Percentiles rank a stretch among this genome's conserved stretches.
These are phyloP conservation scores for Centrocercus urophasianus DNA, from an alignment of 2,113 vertebrate genomes.

Conservation along the genomic window DNA sequence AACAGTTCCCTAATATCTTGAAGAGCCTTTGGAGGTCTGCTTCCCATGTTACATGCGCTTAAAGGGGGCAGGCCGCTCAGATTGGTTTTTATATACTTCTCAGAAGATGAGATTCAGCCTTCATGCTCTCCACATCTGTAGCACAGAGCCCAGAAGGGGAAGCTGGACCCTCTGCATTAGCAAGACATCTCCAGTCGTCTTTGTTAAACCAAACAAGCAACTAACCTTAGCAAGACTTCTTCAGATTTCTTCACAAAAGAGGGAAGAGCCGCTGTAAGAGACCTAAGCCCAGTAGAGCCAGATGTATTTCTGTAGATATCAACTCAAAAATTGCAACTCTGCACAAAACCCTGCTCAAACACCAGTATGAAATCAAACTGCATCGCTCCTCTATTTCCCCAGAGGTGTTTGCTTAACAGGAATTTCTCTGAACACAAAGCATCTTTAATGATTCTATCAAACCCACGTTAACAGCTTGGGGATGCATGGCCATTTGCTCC, in stretches of 20 bases:
- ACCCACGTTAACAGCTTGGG: background rate
- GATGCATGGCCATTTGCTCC: background rate
- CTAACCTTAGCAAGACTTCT: background rate
- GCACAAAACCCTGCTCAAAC: background rate
- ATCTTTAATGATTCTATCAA: background rate
- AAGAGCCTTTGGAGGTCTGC: background rate
- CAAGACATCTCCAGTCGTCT: background rate
- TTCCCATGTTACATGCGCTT: background rate
- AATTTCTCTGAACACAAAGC: background rate
- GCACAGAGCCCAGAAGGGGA: background rate
- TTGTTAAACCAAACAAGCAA: background rate
- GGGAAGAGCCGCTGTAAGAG: accelerated
- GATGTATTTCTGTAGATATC: background rate
- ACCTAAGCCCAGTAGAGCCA: background rate
- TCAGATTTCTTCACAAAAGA: background rate
- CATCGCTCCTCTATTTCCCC: background rate
- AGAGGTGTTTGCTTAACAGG: background rate
- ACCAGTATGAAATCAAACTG: background rate
- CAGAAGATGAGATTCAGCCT: background rate
- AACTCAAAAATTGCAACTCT: accelerated
- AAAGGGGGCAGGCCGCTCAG: background rate
- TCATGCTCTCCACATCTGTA: background rate
- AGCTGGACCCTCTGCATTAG: background rate
- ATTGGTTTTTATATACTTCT: background rate
- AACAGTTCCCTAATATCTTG: background rate